Conservation (phyloP, 2,888 invertebrate genomes). For the Lochmaea capreae region DNA sequence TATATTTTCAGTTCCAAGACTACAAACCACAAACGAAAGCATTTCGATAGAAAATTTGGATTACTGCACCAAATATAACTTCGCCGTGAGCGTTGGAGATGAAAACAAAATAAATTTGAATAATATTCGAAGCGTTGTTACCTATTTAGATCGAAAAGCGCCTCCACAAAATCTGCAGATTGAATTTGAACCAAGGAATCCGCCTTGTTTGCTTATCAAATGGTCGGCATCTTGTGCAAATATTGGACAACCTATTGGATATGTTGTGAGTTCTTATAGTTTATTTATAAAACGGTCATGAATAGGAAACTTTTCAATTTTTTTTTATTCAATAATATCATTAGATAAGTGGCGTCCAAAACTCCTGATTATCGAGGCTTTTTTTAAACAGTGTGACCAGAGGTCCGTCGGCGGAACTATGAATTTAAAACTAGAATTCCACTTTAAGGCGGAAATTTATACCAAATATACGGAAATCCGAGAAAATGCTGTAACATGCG, state of each 20-base stretch:
- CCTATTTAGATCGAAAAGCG: slow-evolving; percentile 50
- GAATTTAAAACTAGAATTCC: too few relatives aligned
- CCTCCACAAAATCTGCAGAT: slow-evolving; percentile 53
- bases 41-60: slow-evolving; percentile 52
- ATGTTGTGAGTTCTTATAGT: slow-evolving; percentile 46
- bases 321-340: too few relatives aligned
- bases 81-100: slow-evolving; percentile 50
- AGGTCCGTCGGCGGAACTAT: too few relatives aligned
- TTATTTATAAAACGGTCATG: too few relatives aligned
- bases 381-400: too few relatives aligned
- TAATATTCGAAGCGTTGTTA: slow-evolving; percentile 54
- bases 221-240: slow-evolving; percentile 58
- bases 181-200: slow-evolving; percentile 53
- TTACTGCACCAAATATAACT: slow-evolving; percentile 56
- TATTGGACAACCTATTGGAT: slow-evolving; percentile 54
- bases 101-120: slow-evolving; percentile 52
- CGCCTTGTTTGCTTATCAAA: slow-evolving; percentile 56
- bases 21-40: slow-evolving; percentile 52
- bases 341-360: too few relatives aligned
- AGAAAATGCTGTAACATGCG: too few relatives aligned
- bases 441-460: too few relatives aligned
- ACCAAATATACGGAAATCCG: too few relatives aligned
- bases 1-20: slow-evolving; percentile 52
- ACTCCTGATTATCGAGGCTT: too few relatives aligned
- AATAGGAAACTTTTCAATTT: too few relatives aligned